Percentiles rank a stretch among this genome's conserved stretches.
These are phyloP conservation scores for Saccopteryx bilineata DNA, from an alignment of 2,113 vertebrate genomes.

Conservation along the genomic window DNA sequence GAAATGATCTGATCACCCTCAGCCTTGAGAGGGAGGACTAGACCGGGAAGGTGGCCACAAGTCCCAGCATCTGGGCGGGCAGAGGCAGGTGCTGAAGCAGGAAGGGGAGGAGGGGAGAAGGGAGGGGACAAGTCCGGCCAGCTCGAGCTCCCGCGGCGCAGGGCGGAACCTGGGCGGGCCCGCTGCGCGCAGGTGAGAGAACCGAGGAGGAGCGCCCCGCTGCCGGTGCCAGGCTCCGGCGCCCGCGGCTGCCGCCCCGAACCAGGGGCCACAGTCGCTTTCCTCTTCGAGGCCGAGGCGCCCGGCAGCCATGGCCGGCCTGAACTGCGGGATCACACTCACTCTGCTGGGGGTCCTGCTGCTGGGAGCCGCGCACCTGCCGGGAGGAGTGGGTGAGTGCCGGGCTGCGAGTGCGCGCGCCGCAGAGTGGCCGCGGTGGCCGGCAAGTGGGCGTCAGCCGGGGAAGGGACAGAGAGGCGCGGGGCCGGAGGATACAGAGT, in stretches of 20 bases:
- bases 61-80: not conserved
- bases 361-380: constrained; percentile 6
- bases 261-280: not conserved
- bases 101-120: constrained; percentile 56
- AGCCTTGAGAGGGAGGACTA: not conserved
- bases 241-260: not conserved
- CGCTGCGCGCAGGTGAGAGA: constrained; percentile 64
- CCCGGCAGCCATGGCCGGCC: constrained; percentile 69
- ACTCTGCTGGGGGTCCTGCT: constrained; percentile 60
- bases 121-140: not conserved
- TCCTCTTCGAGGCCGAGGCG: constrained; percentile 23
- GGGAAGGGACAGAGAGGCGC: not conserved
- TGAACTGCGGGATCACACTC: not conserved
- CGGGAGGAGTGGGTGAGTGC: constrained; percentile 62
- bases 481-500: not conserved
- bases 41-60: not conserved
- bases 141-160: not conserved
- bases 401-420: not conserved
- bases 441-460: rapidly evolving
- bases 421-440: rapidly evolving
- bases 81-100: not conserved
- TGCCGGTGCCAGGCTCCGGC: not conserved
- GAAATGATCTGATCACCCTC: not conserved
- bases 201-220: not conserved
- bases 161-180: constrained; percentile 5